Evolutionary conservation across 2,888 invertebrate species (phyloP).

Genomic region (Parelbella ahira): DNA sequence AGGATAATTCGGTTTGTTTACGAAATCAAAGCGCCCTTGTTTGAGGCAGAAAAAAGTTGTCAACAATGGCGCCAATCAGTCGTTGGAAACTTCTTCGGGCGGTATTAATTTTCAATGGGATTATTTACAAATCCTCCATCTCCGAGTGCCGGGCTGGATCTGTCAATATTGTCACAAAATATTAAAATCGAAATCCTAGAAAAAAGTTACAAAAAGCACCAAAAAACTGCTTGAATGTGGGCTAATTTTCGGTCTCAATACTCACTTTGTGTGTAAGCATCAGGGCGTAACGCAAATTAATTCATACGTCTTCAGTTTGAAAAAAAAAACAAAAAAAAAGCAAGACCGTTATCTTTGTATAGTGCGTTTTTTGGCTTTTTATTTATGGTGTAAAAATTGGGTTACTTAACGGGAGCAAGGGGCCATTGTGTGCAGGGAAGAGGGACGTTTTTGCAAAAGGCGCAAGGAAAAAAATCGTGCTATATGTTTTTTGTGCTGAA

Average conservation of each 20-base stretch:
- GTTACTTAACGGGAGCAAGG: slow-evolving; percentile 76
- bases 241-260: slow-evolving; percentile 78
- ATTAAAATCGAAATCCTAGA: slow-evolving; percentile 45
- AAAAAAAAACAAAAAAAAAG: slow-evolving; percentile 44
- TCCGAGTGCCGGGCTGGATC: slow-evolving; percentile 55
- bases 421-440: slow-evolving; percentile 53
- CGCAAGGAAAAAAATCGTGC: slow-evolving; percentile 27
- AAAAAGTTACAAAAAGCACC: slow-evolving; percentile 34
- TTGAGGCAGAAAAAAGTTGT: slow-evolving; percentile 57
- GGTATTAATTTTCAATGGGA: slow-evolving; percentile 75
- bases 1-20: slow-evolving; percentile 42
- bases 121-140: slow-evolving; percentile 74
- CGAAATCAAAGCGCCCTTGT: slow-evolving; percentile 53
- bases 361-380: slow-evolving; percentile 55
- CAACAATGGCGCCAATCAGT: slow-evolving; percentile 72
- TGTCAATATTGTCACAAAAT: slow-evolving; percentile 79
- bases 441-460: slow-evolving; percentile 43
- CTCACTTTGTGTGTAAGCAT: slow-evolving; percentile 72
- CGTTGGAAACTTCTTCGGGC: slow-evolving; percentile 51
- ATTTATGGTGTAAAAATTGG: slow-evolving; percentile 80
- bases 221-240: slow-evolving; percentile 56
- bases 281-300: slow-evolving; percentile 76
- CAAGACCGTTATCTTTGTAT: slow-evolving; percentile 70
- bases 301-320: slow-evolving; percentile 56
- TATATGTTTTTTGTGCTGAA: slow-evolving; percentile 33